phyloP scores from a whole-genome alignment of 1,140 invertebrate genomes.

The Leptopilina clavipes region DNA sequence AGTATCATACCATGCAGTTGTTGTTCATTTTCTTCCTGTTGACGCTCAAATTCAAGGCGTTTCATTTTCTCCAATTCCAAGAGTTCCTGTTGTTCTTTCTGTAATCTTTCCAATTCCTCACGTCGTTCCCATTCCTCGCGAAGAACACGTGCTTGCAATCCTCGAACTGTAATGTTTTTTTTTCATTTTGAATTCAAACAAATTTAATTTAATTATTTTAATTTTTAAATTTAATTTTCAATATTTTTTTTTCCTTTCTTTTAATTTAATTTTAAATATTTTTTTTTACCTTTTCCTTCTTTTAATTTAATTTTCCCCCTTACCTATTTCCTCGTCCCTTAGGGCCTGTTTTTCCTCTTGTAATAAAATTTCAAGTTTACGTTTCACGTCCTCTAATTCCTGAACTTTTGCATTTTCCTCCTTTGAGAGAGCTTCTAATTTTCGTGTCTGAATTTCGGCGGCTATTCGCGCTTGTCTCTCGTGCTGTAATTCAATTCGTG shows the following conservation, averaged over 20 bases:
- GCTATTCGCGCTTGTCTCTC: slow-evolving; percentile 81
- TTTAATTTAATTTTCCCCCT: no score
- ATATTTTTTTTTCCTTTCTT: no score
- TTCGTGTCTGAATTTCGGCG: slow-evolving; percentile 79
- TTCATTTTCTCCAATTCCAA: slow-evolving; percentile 84
- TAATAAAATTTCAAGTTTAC: slow-evolving; percentile 80
- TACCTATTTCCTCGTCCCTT: slow-evolving; percentile 86
- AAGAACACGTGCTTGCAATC: slow-evolving; percentile 78
- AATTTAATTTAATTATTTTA: no score
- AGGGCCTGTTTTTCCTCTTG: slow-evolving; percentile 89
- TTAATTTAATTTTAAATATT: no score
- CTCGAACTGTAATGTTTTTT: slow-evolving; percentile 55
- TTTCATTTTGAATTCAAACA: slow-evolving; percentile 32
- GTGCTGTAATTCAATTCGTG: slow-evolving; percentile 77
- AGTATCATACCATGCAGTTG: slow-evolving; percentile 79
- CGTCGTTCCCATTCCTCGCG: slow-evolving; percentile 89
- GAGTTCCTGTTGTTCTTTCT: slow-evolving; percentile 83
- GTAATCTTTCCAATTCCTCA: slow-evolving; percentile 85
- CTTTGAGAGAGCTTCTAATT: slow-evolving; percentile 80
- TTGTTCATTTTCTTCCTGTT: slow-evolving; percentile 82
- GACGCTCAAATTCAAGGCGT: slow-evolving; percentile 82
- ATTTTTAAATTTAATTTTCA: no score
- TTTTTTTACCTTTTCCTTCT: background rate
- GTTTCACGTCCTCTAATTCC: slow-evolving; percentile 82
- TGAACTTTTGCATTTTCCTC: slow-evolving; percentile 82